Evolutionary conservation across 2,113 vertebrate genomes (phyloP).

Genomic region (Ibidorhyncha struthersii): DNA sequence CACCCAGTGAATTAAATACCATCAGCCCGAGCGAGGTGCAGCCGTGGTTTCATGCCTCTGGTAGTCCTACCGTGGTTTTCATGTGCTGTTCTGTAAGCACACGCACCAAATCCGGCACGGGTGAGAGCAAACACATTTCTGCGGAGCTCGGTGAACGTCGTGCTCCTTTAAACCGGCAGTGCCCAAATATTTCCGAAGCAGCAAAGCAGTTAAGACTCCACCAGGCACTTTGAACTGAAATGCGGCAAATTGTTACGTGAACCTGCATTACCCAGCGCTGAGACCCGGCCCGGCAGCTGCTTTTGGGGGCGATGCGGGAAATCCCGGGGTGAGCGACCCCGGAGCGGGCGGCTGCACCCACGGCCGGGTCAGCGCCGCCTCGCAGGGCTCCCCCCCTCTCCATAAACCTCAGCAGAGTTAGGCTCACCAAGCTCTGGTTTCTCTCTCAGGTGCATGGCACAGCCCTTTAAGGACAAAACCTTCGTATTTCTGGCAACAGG

Average conservation of each 20-base stretch:
- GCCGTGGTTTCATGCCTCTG: not conserved
- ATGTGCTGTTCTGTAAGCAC: not conserved
- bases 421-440: not conserved
- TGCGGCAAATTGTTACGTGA: not conserved
- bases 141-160: fast-evolving
- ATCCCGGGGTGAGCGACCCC: not conserved
- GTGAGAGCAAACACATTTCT: not conserved
- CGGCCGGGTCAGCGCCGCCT: not conserved
- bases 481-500: not conserved
- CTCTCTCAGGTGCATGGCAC: not conserved
- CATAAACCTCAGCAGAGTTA: not conserved
- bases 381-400: not conserved
- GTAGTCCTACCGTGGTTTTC: fast-evolving
- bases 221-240: not conserved
- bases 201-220: not conserved
- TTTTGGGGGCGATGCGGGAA: not conserved
- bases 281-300: not conserved
- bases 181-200: not conserved
- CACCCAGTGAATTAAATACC: fast-evolving
- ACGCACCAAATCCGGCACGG: fast-evolving
- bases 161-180: not conserved
- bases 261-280: not conserved
- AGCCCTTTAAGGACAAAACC: not conserved
- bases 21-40: not conserved
- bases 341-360: not conserved